Evolutionary conservation across 2,113 vertebrate species (phyloP).

Genomic region (Chaetura pelagica): DNA sequence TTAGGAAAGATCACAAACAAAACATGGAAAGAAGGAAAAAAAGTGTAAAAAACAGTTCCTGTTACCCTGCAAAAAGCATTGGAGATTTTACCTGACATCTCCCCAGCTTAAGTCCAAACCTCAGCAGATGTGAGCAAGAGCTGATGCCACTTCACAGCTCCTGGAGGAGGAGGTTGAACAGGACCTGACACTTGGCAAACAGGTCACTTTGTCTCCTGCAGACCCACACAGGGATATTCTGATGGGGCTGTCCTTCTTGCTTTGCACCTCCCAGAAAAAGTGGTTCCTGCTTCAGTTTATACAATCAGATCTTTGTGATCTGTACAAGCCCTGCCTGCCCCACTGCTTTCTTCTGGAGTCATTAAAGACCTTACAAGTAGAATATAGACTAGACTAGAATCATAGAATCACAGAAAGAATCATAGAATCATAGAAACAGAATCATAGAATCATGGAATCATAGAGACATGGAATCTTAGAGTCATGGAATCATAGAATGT

Average conservation of each 20-base stretch:
- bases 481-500: background rate
- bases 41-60: background rate
- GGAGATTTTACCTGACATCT: background rate
- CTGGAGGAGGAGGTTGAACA: background rate
- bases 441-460: background rate
- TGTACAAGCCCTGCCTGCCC: background rate
- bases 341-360: background rate
- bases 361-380: background rate
- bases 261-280: background rate
- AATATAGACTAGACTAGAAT: no score
- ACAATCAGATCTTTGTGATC: background rate
- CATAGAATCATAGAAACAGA: no score
- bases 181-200: fast-evolving
- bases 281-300: background rate
- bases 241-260: background rate
- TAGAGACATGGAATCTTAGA: no score
- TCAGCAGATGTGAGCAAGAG: background rate
- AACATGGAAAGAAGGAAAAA: background rate
- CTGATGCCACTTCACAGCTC: background rate
- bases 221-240: background rate
- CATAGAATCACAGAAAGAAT: background rate
- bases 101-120: background rate
- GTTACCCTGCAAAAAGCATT: background rate
- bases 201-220: background rate
- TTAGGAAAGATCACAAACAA: background rate